Evolutionary conservation across 2,113 vertebrate species (phyloP).

Genomic region (Pedionomus torquatus): DNA sequence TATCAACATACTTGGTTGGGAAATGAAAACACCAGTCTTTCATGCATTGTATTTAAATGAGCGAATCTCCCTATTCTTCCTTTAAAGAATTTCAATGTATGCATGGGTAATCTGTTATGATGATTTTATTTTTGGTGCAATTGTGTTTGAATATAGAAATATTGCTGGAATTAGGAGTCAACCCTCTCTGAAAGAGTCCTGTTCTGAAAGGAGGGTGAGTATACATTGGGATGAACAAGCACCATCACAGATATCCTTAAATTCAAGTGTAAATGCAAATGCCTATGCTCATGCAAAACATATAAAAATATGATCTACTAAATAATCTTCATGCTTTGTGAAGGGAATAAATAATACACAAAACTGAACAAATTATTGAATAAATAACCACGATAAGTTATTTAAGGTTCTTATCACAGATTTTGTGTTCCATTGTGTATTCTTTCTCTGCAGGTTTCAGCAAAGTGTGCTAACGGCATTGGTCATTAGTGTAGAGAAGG

Average conservation of each 20-base stretch:
- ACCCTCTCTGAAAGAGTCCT: not conserved
- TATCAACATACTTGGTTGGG: slow-evolving; percentile 13
- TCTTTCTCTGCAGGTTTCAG: slow-evolving; percentile 21
- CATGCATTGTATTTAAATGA: not conserved
- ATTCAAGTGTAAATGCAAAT: not conserved
- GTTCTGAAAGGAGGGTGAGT: not conserved
- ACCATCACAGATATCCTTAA: not conserved
- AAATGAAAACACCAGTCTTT: not conserved
- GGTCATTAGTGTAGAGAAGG: slow-evolving; percentile 20
- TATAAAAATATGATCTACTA: not conserved
- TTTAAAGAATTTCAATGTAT: not conserved
- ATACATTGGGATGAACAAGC: not conserved
- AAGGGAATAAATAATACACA: not conserved
- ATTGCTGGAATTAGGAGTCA: not conserved
- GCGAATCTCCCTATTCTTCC: not conserved
- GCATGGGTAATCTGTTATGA: not conserved
- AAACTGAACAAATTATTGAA: not conserved
- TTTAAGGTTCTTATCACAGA: not conserved
- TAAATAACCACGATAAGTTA: not conserved
- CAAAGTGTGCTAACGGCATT: not conserved
- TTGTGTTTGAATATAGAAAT: not conserved
- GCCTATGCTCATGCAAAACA: not conserved
- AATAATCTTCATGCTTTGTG: not conserved
- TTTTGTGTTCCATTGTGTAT: not conserved
- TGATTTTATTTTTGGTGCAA: not conserved